Evolutionary conservation across 2,888 invertebrate species (phyloP).

Genomic region (Pristionchus entomophagus): DNA sequence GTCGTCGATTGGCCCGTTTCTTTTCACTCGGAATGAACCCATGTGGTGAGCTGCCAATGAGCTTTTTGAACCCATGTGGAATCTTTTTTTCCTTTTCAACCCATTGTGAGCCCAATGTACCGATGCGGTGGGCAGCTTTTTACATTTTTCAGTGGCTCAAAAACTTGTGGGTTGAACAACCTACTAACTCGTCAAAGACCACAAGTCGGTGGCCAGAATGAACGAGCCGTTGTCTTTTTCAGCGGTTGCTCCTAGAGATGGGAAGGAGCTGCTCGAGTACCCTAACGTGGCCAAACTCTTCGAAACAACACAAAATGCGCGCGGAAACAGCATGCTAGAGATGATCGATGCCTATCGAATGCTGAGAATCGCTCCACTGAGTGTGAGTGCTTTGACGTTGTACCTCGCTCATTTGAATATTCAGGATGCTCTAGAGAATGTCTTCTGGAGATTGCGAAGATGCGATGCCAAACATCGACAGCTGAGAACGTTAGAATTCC

Average conservation of each 20-base stretch:
- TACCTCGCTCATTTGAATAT: neutral
- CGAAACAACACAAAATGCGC: slow-evolving; percentile 15
- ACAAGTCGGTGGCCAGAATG: neutral
- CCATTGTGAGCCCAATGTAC: no score
- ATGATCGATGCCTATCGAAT: neutral
- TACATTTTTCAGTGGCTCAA: no score
- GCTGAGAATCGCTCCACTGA: neutral
- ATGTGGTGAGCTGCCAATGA: no score
- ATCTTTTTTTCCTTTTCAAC: no score
- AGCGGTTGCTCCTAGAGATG: slow-evolving; percentile 22
- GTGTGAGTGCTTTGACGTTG: neutral
- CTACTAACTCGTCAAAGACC: no score
- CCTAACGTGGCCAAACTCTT: slow-evolving; percentile 24
- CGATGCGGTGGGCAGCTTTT: no score
- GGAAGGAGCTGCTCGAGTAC: slow-evolving; percentile 26
- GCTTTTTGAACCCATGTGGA: no score
- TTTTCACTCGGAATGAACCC: slow-evolving; percentile 21
- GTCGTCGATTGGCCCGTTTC: neutral
- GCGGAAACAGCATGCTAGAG: no score
- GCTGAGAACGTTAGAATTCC: neutral
- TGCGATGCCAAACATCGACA: slow-evolving; percentile 14
- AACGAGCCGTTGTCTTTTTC: neutral
- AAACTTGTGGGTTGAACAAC: no score
- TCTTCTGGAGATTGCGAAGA: neutral
- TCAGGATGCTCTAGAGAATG: neutral